These are phyloP conservation scores for Sorex fumeus DNA, from an alignment of 2,113 vertebrate species.

Conservation along the genomic window DNA sequence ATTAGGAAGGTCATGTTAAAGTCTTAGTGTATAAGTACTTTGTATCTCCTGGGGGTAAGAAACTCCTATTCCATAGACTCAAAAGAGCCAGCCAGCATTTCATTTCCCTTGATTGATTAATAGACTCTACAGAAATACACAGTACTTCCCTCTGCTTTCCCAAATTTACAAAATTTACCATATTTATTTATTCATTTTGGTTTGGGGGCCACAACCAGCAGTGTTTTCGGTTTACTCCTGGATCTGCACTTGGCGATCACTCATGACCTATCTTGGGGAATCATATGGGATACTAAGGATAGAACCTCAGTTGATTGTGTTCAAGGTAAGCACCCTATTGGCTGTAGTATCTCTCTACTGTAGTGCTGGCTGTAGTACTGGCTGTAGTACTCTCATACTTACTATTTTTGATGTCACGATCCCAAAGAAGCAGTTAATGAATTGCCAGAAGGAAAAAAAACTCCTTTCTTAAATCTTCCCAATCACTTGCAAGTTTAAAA, in stretches of 20 bases:
- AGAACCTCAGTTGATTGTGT: too few species aligned
- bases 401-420: background rate
- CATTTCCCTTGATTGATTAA: constrained; percentile 23
- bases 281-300: too few species aligned
- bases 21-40: background rate
- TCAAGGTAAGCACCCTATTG: too few species aligned
- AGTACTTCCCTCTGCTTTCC: background rate
- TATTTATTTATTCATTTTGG: background rate
- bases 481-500: constrained; percentile 30
- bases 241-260: too few species aligned
- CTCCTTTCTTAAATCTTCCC: constrained; percentile 8
- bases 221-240: too few species aligned
- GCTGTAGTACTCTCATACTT: too few species aligned
- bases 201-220: too few species aligned
- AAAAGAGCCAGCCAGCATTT: background rate
- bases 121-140: background rate
- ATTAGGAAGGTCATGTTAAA: background rate
- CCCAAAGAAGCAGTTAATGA: constrained; percentile 43
- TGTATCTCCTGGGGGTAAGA: background rate
- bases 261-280: too few species aligned
- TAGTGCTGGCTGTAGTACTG: too few species aligned
- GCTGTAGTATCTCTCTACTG: too few species aligned
- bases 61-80: constrained; percentile 4
- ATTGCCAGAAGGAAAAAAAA: constrained; percentile 42
- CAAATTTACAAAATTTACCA: background rate